A percentile compares a stretch with the other conserved stretches of the same genome.
Evolutionary conservation across 2,888 invertebrate species (phyloP).

Genomic region (Mermis nigrescens): DNA sequence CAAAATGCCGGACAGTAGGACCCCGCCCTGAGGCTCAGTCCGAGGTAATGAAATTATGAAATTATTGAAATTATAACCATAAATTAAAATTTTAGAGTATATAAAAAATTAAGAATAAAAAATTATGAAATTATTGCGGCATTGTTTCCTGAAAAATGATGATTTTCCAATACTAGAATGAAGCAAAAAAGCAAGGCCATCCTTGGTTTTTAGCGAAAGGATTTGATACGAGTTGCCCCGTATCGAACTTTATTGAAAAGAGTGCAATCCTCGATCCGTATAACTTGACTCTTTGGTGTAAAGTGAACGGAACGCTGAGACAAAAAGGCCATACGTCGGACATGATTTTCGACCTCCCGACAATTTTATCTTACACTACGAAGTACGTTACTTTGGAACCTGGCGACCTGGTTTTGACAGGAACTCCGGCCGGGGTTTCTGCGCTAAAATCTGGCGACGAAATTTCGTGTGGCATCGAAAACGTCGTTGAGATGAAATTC

Average conservation of each 20-base stretch:
- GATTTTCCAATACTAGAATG: constrained; percentile 19
- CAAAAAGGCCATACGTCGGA: constrained; percentile 48
- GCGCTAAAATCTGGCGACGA: constrained; percentile 46
- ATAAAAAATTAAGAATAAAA: too few relatives aligned
- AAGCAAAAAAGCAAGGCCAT: constrained; percentile 43
- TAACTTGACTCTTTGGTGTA: constrained; percentile 43
- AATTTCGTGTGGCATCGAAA: constrained; percentile 43
- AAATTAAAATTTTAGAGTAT: too few relatives aligned
- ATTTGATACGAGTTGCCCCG: constrained; percentile 58
- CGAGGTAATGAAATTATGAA: too few relatives aligned
- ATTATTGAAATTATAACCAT: too few relatives aligned
- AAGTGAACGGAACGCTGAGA: constrained; percentile 42
- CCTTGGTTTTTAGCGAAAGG: constrained; percentile 61
- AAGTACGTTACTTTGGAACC: constrained; percentile 50
- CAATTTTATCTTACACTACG: constrained; percentile 48
- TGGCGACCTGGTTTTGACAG: constrained; percentile 54
- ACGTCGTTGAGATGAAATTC: constrained; percentile 12
- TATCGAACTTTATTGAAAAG: constrained; percentile 45
- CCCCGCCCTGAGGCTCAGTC: too few relatives aligned
- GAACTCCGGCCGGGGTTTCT: constrained; percentile 50
- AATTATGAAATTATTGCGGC: background rate
- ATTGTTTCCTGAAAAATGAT: background rate
- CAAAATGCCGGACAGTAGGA: too few relatives aligned
- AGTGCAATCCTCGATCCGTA: constrained; percentile 41
- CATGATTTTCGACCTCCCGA: constrained; percentile 48